These are phyloP conservation scores for Andrena hattorfiana DNA, from an alignment of 2,888 invertebrate genomes.

Conservation along the genomic window DNA sequence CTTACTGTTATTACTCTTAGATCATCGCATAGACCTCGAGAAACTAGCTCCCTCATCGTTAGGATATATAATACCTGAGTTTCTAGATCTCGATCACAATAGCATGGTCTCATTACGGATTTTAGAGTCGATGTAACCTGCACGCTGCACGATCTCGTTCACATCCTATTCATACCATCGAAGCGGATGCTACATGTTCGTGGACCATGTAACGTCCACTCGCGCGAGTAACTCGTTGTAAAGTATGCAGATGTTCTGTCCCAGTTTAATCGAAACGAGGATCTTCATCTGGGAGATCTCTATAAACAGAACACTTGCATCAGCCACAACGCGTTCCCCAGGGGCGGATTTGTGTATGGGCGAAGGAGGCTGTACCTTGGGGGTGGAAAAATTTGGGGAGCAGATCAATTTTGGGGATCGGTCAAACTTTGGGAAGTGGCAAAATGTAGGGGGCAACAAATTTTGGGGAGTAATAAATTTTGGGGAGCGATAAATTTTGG, in stretches of 20 bases:
- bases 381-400: too few relatives aligned
- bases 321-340: too few relatives aligned
- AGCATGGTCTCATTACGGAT: constrained; percentile 83
- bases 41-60: constrained; percentile 46
- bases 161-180: background rate
- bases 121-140: constrained; percentile 73
- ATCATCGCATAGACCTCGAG: constrained; percentile 35
- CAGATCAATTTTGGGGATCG: too few relatives aligned
- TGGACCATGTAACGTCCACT: constrained; percentile 21
- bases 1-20: constrained; percentile 8
- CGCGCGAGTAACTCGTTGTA: background rate
- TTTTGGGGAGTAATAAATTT: too few relatives aligned
- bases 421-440: too few relatives aligned
- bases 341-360: too few relatives aligned
- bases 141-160: constrained; percentile 76
- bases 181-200: constrained; percentile 27
- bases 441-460: too few relatives aligned
- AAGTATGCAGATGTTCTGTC: background rate
- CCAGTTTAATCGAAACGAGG: background rate
- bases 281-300: too few relatives aligned
- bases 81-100: constrained; percentile 71
- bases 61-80: constrained; percentile 45
- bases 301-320: too few relatives aligned
- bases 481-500: too few relatives aligned
- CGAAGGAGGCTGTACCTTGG: too few relatives aligned